These are phyloP conservation scores for Parazoanthus darwini DNA, from an alignment of 92 coral and sea anemone genomes.

Conservation along the genomic window DNA sequence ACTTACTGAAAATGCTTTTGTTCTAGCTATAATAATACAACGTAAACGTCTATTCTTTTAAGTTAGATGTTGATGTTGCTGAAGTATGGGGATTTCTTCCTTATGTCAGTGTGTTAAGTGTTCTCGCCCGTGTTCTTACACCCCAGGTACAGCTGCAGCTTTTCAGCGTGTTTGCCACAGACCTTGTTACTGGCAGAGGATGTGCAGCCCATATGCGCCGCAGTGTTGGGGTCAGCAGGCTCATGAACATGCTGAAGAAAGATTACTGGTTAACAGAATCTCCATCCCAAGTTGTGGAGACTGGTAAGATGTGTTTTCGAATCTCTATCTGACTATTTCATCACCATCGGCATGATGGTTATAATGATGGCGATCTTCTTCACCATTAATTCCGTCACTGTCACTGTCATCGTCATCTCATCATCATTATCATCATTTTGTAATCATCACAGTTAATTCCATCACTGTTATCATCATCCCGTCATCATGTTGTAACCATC, in stretches of 20 bases:
- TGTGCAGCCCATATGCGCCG: slow-evolving; percentile 97
- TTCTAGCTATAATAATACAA: too few relatives aligned
- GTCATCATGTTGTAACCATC: background rate
- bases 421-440: background rate
- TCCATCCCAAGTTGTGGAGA: slow-evolving; percentile 39
- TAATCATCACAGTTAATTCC: too few relatives aligned
- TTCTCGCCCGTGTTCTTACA: background rate
- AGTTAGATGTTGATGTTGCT: background rate
- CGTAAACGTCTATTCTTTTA: too few relatives aligned
- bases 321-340: background rate
- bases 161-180: slow-evolving; percentile 99
- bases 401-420: background rate
- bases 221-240: slow-evolving; percentile 97
- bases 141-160: slow-evolving; percentile 91
- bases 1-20: too few relatives aligned
- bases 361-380: background rate
- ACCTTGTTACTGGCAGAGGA: slow-evolving; percentile 86
- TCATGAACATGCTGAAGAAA: slow-evolving; percentile 88
- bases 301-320: slow-evolving; percentile 45
- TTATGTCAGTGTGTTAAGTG: background rate
- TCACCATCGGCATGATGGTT: background rate
- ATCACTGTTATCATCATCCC: too few relatives aligned
- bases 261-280: slow-evolving; percentile 82
- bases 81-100: background rate
- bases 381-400: too few relatives aligned